Evolutionary conservation across 2,113 vertebrate genomes (phyloP), one percentile per base, ranked within the genome.

Genomic region (Barnardius zonarius): DNA sequence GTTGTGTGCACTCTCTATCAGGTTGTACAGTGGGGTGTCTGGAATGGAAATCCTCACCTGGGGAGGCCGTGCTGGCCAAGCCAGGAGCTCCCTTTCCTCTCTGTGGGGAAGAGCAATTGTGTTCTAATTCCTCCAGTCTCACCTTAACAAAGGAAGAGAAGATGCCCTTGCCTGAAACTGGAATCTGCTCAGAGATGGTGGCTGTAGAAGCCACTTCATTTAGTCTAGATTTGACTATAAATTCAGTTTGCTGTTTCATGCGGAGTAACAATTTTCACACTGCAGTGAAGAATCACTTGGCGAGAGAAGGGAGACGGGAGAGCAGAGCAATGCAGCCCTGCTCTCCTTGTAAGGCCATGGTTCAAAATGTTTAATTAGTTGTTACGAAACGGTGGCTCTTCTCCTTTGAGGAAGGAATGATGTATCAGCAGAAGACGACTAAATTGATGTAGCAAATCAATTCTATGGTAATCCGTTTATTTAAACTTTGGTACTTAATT

Each of bases 401-500:
- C 75, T 83, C 70, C 85, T 95, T 86, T 86, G 91, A 95, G 93
- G 57, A 83, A 90, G 82, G 39, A 96, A 78, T 86, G 96, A 95
- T 96, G 93, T 86, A 92, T 95, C 96, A 95, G 95, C 95, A 96
- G 83, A 96, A 97, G 92, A 94, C 73, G 94, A 92, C 96, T 86
- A 93, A 93, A 93, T 48, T 95, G 95, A 97, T 92, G 93, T 88
- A 96, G 96, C 96, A 94, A 94, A 96, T 97, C 95, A 96, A 95
- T 97, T 94, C 92, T 85, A 90, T 93, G 92, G 92, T 94, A 95
- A 97, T 97, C 95, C 68, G 54, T 97, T 97, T 97, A 97, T 97
- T 97, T 97, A 97, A 97, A 97, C 95, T 95, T 96, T 92, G 91
- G 76, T 97, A 89, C 93, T 97, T 97, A 97, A 97, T 97, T 97